A percentile compares a stretch with the other conserved stretches of the same genome.
These are phyloP conservation scores for Drosophila sordidula DNA, from an alignment of 2,888 invertebrate genomes.

Conservation along the genomic window DNA sequence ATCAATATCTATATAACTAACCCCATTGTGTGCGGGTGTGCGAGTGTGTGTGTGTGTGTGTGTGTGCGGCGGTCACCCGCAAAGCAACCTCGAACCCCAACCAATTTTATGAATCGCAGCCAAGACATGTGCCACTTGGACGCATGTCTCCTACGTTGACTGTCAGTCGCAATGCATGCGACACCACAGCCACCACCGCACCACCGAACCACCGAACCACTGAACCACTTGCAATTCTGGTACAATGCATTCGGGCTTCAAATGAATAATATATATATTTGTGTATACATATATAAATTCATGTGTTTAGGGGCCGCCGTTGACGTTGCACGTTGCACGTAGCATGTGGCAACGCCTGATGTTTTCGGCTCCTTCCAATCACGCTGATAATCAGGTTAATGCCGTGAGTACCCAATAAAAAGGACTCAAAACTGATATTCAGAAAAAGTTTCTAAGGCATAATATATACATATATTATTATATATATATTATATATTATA, in stretches of 20 bases:
- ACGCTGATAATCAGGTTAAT: slow-evolving; percentile 1
- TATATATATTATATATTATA: too few relatives aligned
- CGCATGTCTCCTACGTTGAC: slow-evolving; percentile 17
- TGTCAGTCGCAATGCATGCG: slow-evolving; percentile 7
- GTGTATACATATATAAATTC: background rate
- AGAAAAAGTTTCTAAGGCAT: too few relatives aligned
- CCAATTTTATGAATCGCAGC: slow-evolving; percentile 16
- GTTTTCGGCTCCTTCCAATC: background rate
- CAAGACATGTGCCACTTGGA: slow-evolving; percentile 42
- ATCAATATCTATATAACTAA: slow-evolving; percentile 63
- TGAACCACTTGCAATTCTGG: slow-evolving; percentile 32
- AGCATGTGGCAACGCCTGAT: background rate
- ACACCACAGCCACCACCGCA: background rate
- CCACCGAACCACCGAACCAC: background rate
- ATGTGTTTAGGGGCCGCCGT: background rate
- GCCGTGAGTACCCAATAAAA: background rate
- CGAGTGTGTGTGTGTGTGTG: background rate
- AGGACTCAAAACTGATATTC: too few relatives aligned
- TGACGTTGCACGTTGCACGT: slow-evolving; percentile 22
- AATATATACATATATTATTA: too few relatives aligned
- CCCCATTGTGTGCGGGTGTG: slow-evolving; percentile 18
- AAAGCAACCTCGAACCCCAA: slow-evolving; percentile 7
- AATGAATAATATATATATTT: slow-evolving; percentile 32
- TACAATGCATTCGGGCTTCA: slow-evolving; percentile 38
- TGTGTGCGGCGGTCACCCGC: background rate